phyloP scores from a whole-genome alignment of 2,113 vertebrate genomes.

The Aspiorhynchus laticeps region DNA sequence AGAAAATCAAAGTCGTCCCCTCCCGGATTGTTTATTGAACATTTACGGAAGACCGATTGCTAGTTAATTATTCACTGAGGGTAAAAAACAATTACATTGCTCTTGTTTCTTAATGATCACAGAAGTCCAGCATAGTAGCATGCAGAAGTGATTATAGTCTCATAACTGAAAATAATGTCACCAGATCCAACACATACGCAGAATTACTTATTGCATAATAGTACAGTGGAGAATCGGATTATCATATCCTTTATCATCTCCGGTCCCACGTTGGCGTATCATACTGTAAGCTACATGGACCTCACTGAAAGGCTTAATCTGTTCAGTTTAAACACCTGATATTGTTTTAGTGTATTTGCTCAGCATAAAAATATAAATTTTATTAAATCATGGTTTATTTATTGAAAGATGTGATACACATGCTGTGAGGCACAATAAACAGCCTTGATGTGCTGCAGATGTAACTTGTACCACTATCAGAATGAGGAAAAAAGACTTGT shows the following conservation, averaged over 20 bases:
- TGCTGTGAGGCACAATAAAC: conserved; percentile 7
- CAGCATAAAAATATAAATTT: background rate
- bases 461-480: background rate
- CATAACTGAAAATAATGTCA: background rate
- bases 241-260: conserved; percentile 14
- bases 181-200: background rate
- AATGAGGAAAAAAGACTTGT: background rate
- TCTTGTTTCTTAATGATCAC: background rate
- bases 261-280: conserved; percentile 3
- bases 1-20: background rate
- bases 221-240: conserved; percentile 28
- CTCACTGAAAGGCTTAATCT: conserved; percentile 2
- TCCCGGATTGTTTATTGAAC: conserved; percentile 14
- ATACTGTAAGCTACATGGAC: background rate
- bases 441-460: background rate
- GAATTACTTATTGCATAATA: conserved; percentile 29
- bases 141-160: background rate
- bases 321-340: background rate
- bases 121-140: background rate
- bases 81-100: background rate
- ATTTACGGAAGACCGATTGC: background rate
- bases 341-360: background rate
- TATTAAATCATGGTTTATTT: background rate
- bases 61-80: background rate
- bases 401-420: background rate